phyloP scores from a whole-genome alignment of 2,797 vertebrate genomes.

The Myioborus melanocephalus region DNA sequence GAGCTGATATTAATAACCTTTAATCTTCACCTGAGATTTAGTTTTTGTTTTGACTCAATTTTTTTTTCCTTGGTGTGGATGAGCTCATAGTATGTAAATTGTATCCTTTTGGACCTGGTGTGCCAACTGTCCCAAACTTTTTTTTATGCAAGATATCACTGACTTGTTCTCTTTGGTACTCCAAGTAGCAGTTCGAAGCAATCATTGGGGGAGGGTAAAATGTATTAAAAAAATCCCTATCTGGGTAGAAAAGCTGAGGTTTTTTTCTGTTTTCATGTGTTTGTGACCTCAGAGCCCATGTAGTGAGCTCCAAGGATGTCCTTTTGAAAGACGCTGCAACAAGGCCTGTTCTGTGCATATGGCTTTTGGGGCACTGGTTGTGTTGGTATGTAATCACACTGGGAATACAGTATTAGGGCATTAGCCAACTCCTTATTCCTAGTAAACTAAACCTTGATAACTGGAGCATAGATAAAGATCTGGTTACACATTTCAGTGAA shows the following conservation, averaged over 20 bases:
- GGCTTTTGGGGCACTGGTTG: neutral
- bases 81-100: neutral
- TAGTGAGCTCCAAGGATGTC: neutral
- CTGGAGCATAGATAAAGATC: neutral
- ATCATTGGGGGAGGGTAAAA: neutral
- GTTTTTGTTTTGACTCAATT: neutral
- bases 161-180: neutral
- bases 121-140: neutral
- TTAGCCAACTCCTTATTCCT: neutral
- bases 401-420: neutral
- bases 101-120: neutral
- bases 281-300: neutral
- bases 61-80: accelerated
- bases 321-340: neutral
- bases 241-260: neutral
- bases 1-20: neutral
- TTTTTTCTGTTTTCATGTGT: neutral
- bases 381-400: neutral
- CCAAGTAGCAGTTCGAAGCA: neutral
- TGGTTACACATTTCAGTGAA: neutral
- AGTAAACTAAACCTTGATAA: neutral
- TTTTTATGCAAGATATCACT: neutral
- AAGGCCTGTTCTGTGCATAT: neutral
- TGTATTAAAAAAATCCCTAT: neutral
- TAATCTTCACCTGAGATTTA: neutral